Evolutionary conservation across 2,888 invertebrate genomes (phyloP).

Genomic region (Cacoxenus indagator): DNA sequence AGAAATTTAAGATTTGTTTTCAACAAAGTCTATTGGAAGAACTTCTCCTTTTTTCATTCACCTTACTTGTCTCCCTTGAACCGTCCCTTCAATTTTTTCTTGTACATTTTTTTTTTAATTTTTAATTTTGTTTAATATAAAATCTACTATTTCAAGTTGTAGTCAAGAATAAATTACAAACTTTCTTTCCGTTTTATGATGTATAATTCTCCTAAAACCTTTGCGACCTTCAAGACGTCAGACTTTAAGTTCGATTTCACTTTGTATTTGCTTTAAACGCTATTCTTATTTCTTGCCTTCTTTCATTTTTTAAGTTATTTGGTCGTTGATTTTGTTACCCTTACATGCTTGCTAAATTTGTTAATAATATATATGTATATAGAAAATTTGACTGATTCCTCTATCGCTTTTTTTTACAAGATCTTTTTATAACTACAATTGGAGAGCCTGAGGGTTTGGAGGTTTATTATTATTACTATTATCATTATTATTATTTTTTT

Average conservation of each 20-base stretch:
- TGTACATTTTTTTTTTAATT: background rate
- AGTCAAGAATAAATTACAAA: slow-evolving; percentile 1
- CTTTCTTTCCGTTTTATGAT: background rate
- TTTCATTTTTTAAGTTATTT: background rate
- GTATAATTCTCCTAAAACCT: slow-evolving; percentile 14
- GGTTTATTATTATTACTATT: too few species aligned
- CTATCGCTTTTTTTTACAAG: background rate
- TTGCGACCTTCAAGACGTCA: slow-evolving; percentile 36
- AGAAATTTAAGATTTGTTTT: too few species aligned
- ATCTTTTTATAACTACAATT: slow-evolving; percentile 8
- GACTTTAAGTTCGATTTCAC: slow-evolving; percentile 62
- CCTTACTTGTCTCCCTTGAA: too few species aligned
- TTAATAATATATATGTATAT: slow-evolving; percentile 2
- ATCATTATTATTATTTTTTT: background rate
- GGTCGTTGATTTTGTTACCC: background rate
- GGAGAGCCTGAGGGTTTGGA: slow-evolving; percentile 17
- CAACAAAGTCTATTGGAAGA: too few species aligned
- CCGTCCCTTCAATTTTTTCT: too few species aligned
- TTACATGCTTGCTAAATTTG: background rate
- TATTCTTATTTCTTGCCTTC: slow-evolving; percentile 13
- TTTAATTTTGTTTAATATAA: background rate
- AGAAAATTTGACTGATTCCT: background rate
- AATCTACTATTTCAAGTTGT: background rate
- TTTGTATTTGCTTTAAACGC: slow-evolving; percentile 44
- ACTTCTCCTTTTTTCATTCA: too few species aligned